phyloP scores from a whole-genome alignment of 2,113 vertebrate genomes.

The Toxotes chatareus region DNA sequence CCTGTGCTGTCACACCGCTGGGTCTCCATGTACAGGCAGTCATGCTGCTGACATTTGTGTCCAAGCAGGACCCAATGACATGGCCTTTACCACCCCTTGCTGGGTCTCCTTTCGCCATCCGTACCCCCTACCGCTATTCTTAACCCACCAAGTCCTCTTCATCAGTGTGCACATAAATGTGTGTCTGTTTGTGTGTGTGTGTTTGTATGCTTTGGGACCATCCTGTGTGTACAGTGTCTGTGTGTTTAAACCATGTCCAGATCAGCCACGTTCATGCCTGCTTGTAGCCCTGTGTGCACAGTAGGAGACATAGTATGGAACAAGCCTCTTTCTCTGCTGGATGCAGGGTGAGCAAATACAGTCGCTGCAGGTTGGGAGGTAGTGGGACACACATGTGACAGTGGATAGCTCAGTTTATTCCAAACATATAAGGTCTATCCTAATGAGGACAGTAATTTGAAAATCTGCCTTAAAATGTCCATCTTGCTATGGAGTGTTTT shows the following conservation, averaged over 20 bases:
- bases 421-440: neutral
- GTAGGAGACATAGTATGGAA: conserved; percentile 54
- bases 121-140: conserved; percentile 64
- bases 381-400: neutral
- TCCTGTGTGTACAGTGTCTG: conserved; percentile 58
- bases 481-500: neutral
- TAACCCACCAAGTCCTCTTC: conserved; percentile 69
- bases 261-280: conserved; percentile 48
- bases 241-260: conserved; percentile 70
- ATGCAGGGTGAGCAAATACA: conserved; percentile 58
- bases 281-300: conserved; percentile 66
- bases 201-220: conserved; percentile 43
- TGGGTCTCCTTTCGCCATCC: conserved; percentile 59
- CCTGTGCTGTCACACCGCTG: conserved; percentile 44
- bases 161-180: conserved; percentile 38
- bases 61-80: conserved; percentile 60
- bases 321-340: conserved; percentile 57
- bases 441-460: conserved; percentile 5
- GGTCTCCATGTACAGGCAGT: conserved; percentile 64
- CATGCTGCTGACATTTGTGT: conserved; percentile 79
- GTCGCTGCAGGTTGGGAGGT: conserved; percentile 12
- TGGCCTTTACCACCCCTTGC: conserved; percentile 78
- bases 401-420: neutral
- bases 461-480: neutral
- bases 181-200: conserved; percentile 39